Evolutionary conservation across 2,797 vertebrate species (phyloP), one percentile per base, ranked within the genome.

Genomic region (Enteromius radiatus): DNA sequence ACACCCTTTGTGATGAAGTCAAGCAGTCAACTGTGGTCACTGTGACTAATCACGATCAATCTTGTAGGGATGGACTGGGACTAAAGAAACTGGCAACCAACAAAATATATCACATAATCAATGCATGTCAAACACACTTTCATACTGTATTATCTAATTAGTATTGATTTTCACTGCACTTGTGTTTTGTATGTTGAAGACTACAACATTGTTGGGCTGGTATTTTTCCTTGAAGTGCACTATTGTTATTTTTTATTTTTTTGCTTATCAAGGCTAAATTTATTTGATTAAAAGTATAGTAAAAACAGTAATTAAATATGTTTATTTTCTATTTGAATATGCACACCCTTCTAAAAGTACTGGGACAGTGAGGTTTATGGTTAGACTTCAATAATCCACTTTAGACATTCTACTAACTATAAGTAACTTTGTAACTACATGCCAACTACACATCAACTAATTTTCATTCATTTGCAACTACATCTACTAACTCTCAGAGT

Each of bases 11-110:
- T 74, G 74, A 78, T 67, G 28, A 52, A 69, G 77, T 63, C 80
- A 80, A 71, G 78, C 59, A 70, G 38, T 36, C 71, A 82, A 80
- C 47, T 78, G 52, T 63, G 63, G 63, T 64, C 73, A 76, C 19
- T 23, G n/a, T 59, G 61, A 11, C 49, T 76, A 59, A 82, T 82
- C 26, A 4, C n/a, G 63, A 47, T 82, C 73, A 69, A 19, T 82
- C 63, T 67, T 63, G 36, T 82, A 68, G 45, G 28, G 8, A 33
- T 23, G 6, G 28, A 23, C 41, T 65, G 76, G 21, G 41, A 49
- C 38, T 36, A 78, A 49, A 49, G 28, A 14, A 63, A 10, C 23
- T 33, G 45, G 75, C 56, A 26, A 4, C 23, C 74, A 23, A 61
- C 52, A 63, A 28, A 76, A 45, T 41, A 76, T 41, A 45, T 59